A percentile compares a stretch with the other conserved stretches of the same genome.
These are phyloP conservation scores for Trigoniulus corallinus DNA, from an alignment of 1,140 invertebrate genomes.

Conservation along the genomic window DNA sequence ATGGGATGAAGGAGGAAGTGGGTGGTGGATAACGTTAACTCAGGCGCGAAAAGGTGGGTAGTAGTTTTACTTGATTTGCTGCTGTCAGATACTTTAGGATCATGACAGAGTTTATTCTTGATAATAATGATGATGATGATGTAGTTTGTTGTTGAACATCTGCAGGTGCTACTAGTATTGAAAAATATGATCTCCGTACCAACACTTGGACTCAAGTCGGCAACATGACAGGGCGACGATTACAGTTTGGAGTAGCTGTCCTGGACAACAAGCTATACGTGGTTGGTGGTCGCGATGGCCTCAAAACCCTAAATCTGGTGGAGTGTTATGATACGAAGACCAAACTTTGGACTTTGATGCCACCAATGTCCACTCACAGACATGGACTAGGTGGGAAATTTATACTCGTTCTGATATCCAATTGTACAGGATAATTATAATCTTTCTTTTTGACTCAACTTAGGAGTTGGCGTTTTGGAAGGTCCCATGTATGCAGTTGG, in stretches of 20 bases:
- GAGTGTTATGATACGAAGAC: constrained; percentile 64
- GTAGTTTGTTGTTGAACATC: constrained; percentile 2
- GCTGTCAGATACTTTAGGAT: too few species aligned
- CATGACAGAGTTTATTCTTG: too few species aligned
- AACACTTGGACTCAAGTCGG: constrained; percentile 63
- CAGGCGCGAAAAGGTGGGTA: too few species aligned
- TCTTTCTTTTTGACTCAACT: constrained; percentile 19
- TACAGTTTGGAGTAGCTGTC: constrained; percentile 80
- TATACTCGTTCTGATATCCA: constrained; percentile 27
- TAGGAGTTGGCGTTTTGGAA: constrained; percentile 71
- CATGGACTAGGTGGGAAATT: too few species aligned
- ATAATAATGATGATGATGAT: too few species aligned
- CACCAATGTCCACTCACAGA: constrained; percentile 78
- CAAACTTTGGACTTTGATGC: constrained; percentile 57
- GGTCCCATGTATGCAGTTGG: constrained; percentile 86
- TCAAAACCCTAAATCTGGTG: constrained; percentile 78
- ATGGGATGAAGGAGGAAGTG: too few species aligned
- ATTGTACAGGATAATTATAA: neutral
- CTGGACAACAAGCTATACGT: constrained; percentile 65
- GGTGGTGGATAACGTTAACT: too few species aligned
- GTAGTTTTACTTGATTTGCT: too few species aligned
- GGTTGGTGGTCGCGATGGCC: constrained; percentile 78
- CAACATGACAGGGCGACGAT: constrained; percentile 57
- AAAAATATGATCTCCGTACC: constrained; percentile 68
- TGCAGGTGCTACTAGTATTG: constrained; percentile 64